Evolutionary conservation across 1,140 invertebrate species (phyloP).

Genomic region (Drosophila sechellia): DNA sequence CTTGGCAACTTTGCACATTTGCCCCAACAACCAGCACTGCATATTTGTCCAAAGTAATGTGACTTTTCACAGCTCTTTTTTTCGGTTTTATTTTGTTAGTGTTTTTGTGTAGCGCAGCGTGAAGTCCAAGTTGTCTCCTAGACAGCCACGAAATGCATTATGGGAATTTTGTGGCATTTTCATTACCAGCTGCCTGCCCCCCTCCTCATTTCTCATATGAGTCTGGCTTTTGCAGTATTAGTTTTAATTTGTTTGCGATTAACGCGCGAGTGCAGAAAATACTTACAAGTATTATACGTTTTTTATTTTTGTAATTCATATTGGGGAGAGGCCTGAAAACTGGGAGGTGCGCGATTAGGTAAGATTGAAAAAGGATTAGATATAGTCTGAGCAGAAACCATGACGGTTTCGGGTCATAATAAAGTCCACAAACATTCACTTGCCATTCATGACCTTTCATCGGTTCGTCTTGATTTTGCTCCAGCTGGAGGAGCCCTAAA

Average conservation of each 20-base stretch:
- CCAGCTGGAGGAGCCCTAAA: slow-evolving; percentile 36
- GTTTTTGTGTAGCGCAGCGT: slow-evolving; percentile 55
- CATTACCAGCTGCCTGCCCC: slow-evolving; percentile 65
- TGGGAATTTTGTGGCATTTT: slow-evolving; percentile 83
- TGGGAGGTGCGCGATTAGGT: too few species aligned
- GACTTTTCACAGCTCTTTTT: slow-evolving; percentile 79
- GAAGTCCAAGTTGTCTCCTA: slow-evolving; percentile 66
- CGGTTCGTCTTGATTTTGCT: slow-evolving; percentile 21
- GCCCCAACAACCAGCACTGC: slow-evolving; percentile 57
- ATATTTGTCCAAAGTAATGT: slow-evolving; percentile 83
- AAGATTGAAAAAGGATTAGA: slow-evolving; percentile 23
- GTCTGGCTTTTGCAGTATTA: slow-evolving; percentile 23
- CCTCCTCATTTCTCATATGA: slow-evolving; percentile 10
- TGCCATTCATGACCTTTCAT: slow-evolving; percentile 1
- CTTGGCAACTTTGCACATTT: slow-evolving; percentile 73
- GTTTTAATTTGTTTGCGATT: slow-evolving; percentile 77
- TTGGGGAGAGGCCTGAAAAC: neutral
- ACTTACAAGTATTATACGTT: slow-evolving; percentile 19
- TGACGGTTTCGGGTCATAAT: neutral
- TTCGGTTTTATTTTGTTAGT: slow-evolving; percentile 12
- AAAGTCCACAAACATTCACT: too few species aligned
- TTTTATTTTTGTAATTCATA: slow-evolving; percentile 22
- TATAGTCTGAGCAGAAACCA: neutral
- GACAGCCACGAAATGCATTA: slow-evolving; percentile 72
- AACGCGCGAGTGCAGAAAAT: slow-evolving; percentile 70